A percentile compares a stretch with the other conserved stretches of the same genome.
phyloP scores from a whole-genome alignment of 1,140 invertebrate species.

The Trypoxylus dichotomus region DNA sequence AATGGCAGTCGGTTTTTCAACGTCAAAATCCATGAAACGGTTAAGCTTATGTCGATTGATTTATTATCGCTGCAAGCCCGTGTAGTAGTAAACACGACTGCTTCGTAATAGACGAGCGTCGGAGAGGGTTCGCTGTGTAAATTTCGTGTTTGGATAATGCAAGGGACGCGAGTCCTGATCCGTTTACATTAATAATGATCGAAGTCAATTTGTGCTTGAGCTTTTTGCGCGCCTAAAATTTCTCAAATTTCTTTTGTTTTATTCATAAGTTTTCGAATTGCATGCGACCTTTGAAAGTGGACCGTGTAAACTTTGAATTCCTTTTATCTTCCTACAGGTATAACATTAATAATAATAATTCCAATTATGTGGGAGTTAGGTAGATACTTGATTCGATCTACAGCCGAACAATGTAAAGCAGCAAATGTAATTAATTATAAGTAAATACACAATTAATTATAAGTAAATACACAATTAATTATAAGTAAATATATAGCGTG shows the following conservation, averaged over 20 bases:
- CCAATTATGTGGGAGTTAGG: background rate
- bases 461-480: too few relatives aligned
- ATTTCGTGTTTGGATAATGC: slow-evolving; percentile 7
- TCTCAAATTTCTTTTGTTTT: background rate
- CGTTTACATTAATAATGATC: slow-evolving; percentile 17
- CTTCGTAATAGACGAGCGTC: background rate
- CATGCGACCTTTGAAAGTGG: background rate
- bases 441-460: too few relatives aligned
- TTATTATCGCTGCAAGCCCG: slow-evolving; percentile 12
- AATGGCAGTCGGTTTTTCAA: slow-evolving; percentile 27
- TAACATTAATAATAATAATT: background rate
- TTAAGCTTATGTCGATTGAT: slow-evolving; percentile 28
- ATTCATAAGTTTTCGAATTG: background rate
- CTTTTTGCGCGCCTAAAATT: background rate
- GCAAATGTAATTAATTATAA: too few relatives aligned
- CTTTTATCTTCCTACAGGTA: background rate
- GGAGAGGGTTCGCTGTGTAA: background rate
- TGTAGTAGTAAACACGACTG: slow-evolving; percentile 5
- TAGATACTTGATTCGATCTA: background rate
- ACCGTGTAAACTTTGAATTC: background rate
- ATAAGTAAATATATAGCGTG: too few relatives aligned
- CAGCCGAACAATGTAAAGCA: too few relatives aligned
- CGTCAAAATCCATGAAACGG: slow-evolving; percentile 29
- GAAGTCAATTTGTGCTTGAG: slow-evolving; percentile 7
- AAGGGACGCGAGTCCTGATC: background rate